Percentiles rank a stretch among this genome's conserved stretches.
Conservation (phyloP, 2,888 invertebrate species). For the Saturnia japonica region DNA sequence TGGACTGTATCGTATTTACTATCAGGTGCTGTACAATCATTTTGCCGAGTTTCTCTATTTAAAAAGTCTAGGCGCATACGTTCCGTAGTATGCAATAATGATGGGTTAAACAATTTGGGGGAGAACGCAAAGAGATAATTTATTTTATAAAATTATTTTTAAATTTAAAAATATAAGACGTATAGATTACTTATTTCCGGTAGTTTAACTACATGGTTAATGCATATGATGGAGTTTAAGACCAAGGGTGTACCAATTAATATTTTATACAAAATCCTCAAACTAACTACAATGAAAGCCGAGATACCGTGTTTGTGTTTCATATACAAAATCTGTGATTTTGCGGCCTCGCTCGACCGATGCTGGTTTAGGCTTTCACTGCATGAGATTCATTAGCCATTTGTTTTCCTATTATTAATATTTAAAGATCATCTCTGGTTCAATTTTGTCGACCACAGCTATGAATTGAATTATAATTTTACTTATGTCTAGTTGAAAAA, state of each 20-base stretch:
- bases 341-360: slow-evolving; percentile 31
- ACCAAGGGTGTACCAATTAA: neutral
- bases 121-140: too few species aligned
- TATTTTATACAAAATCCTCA: slow-evolving; percentile 16
- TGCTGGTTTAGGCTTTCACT: neutral
- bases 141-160: too few species aligned
- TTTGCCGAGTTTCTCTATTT: too few species aligned
- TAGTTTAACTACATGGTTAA: neutral
- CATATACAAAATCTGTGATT: slow-evolving; percentile 62
- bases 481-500: too few species aligned
- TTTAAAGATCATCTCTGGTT: slow-evolving; percentile 17
- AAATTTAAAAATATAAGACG: too few species aligned
- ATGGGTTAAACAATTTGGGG: too few species aligned
- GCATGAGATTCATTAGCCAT: neutral
- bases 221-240: neutral
- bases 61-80: too few species aligned
- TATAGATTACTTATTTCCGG: too few species aligned
- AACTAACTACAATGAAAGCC: neutral
- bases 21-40: too few species aligned
- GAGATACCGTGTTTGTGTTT: slow-evolving; percentile 49
- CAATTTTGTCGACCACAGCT: slow-evolving; percentile 14
- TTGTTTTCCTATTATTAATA: slow-evolving; percentile 22
- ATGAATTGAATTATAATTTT: neutral
- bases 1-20: too few species aligned
- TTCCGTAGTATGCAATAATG: too few species aligned